Base-by-base conservation (phyloP, 2,888 invertebrate genomes). In the Germaria angustata region DNA sequence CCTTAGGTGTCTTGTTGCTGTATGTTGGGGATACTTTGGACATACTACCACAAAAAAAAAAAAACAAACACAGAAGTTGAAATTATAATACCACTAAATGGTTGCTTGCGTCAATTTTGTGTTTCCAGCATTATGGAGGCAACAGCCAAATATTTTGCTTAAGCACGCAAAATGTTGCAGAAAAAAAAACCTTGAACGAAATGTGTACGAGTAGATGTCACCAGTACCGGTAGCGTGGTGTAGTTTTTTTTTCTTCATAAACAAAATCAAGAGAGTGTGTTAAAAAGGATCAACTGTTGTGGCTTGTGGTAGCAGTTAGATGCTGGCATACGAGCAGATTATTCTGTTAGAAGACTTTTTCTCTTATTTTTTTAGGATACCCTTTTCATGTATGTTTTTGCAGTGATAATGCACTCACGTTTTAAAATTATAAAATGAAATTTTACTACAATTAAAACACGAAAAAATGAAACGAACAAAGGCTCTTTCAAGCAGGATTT, bases 371-470 rank as follows among this genome's bases (percentile, higher is more conserved):
- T 61, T 63, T 32, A 44, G 49, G 41, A 24, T 32, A 53, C 20
- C 61, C 44, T 69, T 61, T 59, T 13, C 66, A 71, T 57, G 79
- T 66, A 71, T 77, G 77, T 44, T 77, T 44, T 59, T 36, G 34
- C 59, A 66, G 66, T 61, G 79, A 82, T 82, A 82, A 82, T 75
- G 66, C 75, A 66, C 71, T 82, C 82, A 79, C 75, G 82, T 82
- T 79, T 76, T 82, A 71, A 75, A 82, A 66, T 53, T 61, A 82
- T 66, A 71, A 76, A 82, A 79, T 76, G 55, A 79, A 79, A 71
- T 82, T 71, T 82, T 39, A 76, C 59, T 66, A 32, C 65, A 82
- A 66, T 41, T 63, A 49, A 68, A 20, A 44, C 2, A 15, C 49
- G 17, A 34, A 46, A 15, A 36, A 46, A 11, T 2, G 55, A 15